Evolutionary conservation across 2,797 vertebrate genomes (phyloP), one percentile per base, ranked within the genome.

Genomic region (Sarcoramphus papa): DNA sequence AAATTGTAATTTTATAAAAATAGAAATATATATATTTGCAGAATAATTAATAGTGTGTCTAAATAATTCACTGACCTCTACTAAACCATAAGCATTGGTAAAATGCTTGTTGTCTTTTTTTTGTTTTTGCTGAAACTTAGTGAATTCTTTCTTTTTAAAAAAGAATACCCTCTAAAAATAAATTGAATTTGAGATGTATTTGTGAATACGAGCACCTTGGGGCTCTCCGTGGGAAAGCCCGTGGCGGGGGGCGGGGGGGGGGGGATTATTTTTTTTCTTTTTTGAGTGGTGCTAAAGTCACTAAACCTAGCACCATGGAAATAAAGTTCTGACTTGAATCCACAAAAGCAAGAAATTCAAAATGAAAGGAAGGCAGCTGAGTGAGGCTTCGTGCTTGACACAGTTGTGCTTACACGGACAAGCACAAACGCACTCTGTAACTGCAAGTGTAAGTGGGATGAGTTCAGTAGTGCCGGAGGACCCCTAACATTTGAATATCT

Each of bases 1-100:
- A 88, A 75, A 95, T 30, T 69, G 69, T 95, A 92, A 85, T 96
- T 95, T 95, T 91, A 94, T 92, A 95, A 95, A 85, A 85, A 67
- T 40, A 96, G 77, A 95, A 90, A 75, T 79, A 85, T 90, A 93
- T 95, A 92, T 96, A 94, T 95, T 95, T 97, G 90, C 95, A 96
- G 69, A 83, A 37, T 91, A 92, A 91, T 72, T 82, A 77, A 78
- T 94, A 93, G 83, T 5, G 47, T 85, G 53, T 90, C 92, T 92
- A 75, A 95, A 76, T 59, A 76, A 93, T 89, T 95, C 74, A 84
- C 74, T 85, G 95, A 92, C 73, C 86, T 97, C 77, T 93, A 19
- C 87, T 85, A 83, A 91, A 93, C 57, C 43, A 3, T 33, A 70
- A 90, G 94, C 91, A 95, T 95, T 93, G 80, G 41, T 78, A 51